Base-by-base conservation (phyloP, 2,113 vertebrate species). In the Aegypius monachus region DNA sequence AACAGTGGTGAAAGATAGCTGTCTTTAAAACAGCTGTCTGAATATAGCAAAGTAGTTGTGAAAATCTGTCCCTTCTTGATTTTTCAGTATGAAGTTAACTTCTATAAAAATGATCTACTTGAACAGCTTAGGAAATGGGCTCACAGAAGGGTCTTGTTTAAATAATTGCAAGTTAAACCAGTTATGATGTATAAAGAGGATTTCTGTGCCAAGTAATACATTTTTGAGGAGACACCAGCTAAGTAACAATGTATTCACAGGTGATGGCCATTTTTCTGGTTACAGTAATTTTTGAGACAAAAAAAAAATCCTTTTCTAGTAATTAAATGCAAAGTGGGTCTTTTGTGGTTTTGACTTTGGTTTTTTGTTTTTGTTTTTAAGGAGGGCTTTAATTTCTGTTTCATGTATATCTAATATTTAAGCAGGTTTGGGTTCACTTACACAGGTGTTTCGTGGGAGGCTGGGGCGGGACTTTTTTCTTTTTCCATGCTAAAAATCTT, bases 381-480 rank as follows among this genome's bases (percentile, higher is more conserved):
- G 50, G 55, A 52, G 26, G 50, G 26, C 50, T 52, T 52, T 52
- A 27, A 16, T 52, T 52, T 52, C 50, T 52, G 19, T 67, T 79
- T 55, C 7, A 16, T 42, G 10, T 68, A 4, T 13, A 25, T 0
- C 0, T 81, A 67, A 16, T 22, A 53, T 13, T 16, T 62, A 59
- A 38, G 13, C 10, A 68, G 47, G 38, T 55, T 70, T 65, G 42
- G 4, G n/a, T 61, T 70, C 4, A 7, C 42, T 80, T 75, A 34
- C 25, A n/a, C 16, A 32, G 14, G 19, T 81, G 9, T 43, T 86
- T 40, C 21, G 25, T 53, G 36, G 12, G 22, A 32, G 25, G 3
- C 4, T 26, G 18, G 8, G 6, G 11, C 6, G 16, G 5, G 0
- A 18, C 7, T 27, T 7, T 13, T 8, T 89, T 75, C 7, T 14